Evolutionary conservation across 2,113 vertebrate species (phyloP).

Genomic region (Rhea pennata): DNA sequence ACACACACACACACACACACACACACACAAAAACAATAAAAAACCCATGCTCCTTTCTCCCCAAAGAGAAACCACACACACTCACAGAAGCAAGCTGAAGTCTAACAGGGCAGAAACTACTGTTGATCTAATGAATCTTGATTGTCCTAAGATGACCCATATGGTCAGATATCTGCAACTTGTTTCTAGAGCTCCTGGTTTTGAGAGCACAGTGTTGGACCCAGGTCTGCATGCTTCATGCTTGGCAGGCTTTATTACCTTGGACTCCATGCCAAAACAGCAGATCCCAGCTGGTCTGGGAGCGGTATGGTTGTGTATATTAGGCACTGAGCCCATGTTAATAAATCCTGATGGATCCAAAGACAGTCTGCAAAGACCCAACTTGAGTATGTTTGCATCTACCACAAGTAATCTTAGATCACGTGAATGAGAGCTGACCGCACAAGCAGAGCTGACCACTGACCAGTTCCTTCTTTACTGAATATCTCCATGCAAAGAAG

Average conservation of each 20-base stretch:
- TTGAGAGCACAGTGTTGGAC: accelerated
- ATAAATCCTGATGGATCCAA: not conserved
- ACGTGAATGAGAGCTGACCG: not conserved
- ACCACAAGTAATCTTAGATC: not conserved
- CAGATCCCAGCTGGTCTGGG: not conserved
- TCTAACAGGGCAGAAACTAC: not conserved
- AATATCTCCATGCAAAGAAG: not conserved
- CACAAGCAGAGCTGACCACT: not conserved
- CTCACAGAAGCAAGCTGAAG: not conserved
- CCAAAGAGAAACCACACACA: not conserved
- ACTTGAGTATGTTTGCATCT: not conserved
- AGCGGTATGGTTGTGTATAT: not conserved
- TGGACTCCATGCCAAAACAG: not conserved
- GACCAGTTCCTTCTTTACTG: not conserved
- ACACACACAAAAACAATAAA: not conserved
- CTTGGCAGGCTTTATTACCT: not conserved
- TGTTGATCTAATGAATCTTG: not conserved
- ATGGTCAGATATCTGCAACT: accelerated
- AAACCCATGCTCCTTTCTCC: not conserved
- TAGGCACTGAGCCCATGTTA: not conserved
- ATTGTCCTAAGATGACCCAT: not conserved
- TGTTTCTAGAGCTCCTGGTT: not conserved
- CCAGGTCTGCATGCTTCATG: not conserved
- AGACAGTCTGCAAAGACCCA: not conserved
- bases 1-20: no score